Percentiles rank a stretch among this genome's conserved stretches.
These are phyloP conservation scores for Cephus pygmeus DNA, from an alignment of 2,888 invertebrate species.

Conservation along the genomic window DNA sequence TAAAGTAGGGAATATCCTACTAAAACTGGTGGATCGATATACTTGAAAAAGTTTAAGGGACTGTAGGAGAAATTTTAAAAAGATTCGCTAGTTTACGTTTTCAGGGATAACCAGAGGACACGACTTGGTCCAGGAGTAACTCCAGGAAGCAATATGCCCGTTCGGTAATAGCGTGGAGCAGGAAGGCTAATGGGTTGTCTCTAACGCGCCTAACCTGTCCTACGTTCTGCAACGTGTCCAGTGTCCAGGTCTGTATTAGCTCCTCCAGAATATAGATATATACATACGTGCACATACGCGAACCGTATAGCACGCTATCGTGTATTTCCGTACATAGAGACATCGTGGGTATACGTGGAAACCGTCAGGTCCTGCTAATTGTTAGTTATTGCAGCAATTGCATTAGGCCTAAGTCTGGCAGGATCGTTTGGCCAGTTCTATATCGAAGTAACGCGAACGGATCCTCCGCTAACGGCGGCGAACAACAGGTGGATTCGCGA, in stretches of 20 bases:
- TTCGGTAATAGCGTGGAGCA: slow-evolving; percentile 43
- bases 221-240: slow-evolving; percentile 26
- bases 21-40: background rate
- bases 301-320: background rate
- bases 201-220: slow-evolving; percentile 45
- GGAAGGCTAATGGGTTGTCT: slow-evolving; percentile 47
- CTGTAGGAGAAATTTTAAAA: background rate
- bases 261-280: background rate
- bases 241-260: background rate
- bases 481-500: slow-evolving; percentile 45
- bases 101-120: background rate
- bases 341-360: too few relatives aligned
- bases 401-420: slow-evolving; percentile 45
- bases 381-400: slow-evolving; percentile 50
- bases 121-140: background rate
- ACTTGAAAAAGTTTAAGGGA: background rate
- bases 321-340: background rate
- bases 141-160: slow-evolving; percentile 45
- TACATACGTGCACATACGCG: too few relatives aligned
- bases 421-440: slow-evolving; percentile 19
- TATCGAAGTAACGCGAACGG: background rate
- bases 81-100: background rate
- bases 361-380: slow-evolving; percentile 38
- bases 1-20: background rate
- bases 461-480: background rate